Evolutionary conservation across 1,140 invertebrate genomes (phyloP).

Genomic region (Trichonephila clavata): DNA sequence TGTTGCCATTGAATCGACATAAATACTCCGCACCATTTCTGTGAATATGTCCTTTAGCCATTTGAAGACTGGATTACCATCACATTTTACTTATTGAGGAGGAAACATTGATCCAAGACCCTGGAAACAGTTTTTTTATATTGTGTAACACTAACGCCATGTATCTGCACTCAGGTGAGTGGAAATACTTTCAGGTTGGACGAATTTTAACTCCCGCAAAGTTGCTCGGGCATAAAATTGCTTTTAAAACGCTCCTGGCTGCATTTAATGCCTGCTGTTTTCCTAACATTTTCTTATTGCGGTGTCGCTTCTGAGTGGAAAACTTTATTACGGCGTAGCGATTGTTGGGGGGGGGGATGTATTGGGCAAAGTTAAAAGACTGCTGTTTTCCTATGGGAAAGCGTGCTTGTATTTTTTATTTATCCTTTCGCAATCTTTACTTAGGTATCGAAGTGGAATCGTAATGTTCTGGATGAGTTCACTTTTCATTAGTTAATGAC

Average conservation of each 20-base stretch:
- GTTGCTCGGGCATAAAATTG: constrained; percentile 38
- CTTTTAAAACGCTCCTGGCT: constrained; percentile 42
- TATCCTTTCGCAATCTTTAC: background rate
- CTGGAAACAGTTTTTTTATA: constrained; percentile 24
- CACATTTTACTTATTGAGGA: background rate
- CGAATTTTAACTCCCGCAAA: constrained; percentile 38
- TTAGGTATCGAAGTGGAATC: background rate
- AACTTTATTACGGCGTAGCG: background rate
- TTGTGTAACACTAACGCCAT: background rate
- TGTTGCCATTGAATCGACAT: too few relatives aligned
- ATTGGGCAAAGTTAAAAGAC: background rate
- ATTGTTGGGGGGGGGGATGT: background rate
- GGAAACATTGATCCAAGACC: background rate
- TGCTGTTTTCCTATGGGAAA: constrained; percentile 27
- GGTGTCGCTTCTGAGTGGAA: background rate
- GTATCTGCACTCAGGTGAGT: constrained; percentile 51
- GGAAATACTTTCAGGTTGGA: constrained; percentile 34
- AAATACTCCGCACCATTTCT: background rate
- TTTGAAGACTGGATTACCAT: background rate
- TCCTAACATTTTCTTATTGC: constrained; percentile 34
- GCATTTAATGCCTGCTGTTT: constrained; percentile 18
- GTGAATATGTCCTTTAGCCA: background rate
- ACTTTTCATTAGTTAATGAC: background rate
- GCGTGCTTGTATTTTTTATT: background rate
- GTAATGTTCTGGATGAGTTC: background rate